Percentiles rank a stretch among this genome's conserved stretches.
These are phyloP conservation scores for Echiichthys vipera DNA, from an alignment of 2,797 vertebrate genomes.

Conservation along the genomic window DNA sequence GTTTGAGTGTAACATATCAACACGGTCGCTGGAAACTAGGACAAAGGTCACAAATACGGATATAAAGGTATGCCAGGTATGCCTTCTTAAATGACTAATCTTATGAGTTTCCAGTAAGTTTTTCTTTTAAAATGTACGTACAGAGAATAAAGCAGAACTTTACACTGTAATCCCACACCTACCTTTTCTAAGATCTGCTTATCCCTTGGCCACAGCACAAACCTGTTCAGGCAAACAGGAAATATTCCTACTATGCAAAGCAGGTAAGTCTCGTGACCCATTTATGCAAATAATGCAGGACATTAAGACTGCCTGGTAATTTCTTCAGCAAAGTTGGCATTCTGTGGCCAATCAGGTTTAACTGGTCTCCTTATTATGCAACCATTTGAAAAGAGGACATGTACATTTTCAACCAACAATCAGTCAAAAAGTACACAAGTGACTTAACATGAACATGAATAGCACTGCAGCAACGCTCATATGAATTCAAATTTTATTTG, in stretches of 20 bases:
- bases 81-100: background rate
- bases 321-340: background rate
- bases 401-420: background rate
- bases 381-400: background rate
- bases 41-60: conserved; percentile 65
- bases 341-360: conserved; percentile 2
- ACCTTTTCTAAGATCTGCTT: conserved; percentile 23
- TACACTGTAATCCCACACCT: conserved; percentile 16
- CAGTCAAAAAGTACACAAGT: background rate
- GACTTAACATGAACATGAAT: background rate
- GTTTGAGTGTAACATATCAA: conserved; percentile 7
- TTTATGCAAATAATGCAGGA: conserved; percentile 70
- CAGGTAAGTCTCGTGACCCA: conserved; percentile 32
- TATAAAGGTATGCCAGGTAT: conserved; percentile 7
- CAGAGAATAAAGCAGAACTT: background rate
- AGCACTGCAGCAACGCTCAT: background rate
- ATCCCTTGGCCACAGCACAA: conserved; percentile 40
- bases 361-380: background rate
- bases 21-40: conserved; percentile 21
- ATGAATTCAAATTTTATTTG: background rate
- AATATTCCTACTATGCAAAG: conserved; percentile 63
- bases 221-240: conserved; percentile 74
- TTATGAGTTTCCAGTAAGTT: background rate
- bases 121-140: background rate
- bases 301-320: conserved; percentile 15